Percentiles rank a stretch among this genome's conserved stretches.
Evolutionary conservation across 2,888 invertebrate species (phyloP).

Genomic region (Timema podura): DNA sequence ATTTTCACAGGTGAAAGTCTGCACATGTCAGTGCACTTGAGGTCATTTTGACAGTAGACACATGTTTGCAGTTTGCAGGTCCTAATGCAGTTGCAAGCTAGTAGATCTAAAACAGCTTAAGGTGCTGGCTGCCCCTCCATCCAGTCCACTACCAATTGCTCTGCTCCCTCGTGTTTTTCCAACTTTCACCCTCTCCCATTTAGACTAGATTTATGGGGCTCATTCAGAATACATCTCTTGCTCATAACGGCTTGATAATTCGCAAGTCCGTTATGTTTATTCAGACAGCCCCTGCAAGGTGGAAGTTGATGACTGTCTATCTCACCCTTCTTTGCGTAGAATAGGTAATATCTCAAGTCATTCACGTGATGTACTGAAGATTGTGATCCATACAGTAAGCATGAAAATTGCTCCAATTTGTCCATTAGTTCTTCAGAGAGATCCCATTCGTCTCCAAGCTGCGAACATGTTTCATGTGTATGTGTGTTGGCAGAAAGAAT

Average conservation of each 20-base stretch:
- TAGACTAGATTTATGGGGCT: neutral
- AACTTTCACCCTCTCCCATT: neutral
- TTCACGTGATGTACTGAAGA: neutral
- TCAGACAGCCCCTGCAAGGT: slow-evolving; percentile 2
- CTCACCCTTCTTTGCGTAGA: neutral
- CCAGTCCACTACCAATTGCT: neutral
- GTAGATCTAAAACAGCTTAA: neutral
- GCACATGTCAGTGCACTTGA: neutral
- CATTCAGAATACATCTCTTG: neutral
- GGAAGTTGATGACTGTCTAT: slow-evolving; percentile 2
- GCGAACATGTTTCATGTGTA: neutral
- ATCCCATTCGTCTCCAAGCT: neutral
- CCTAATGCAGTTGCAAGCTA: slow-evolving; percentile 1
- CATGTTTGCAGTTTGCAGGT: neutral
- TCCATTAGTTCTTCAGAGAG: slow-evolving; percentile 11
- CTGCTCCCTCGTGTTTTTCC: neutral
- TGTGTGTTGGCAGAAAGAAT: neutral
- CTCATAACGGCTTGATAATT: neutral
- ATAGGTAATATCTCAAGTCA: neutral
- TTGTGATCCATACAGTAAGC: neutral
- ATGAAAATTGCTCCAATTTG: slow-evolving; percentile 3
- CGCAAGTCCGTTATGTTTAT: neutral
- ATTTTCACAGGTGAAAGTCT: neutral
- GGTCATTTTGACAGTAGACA: neutral
- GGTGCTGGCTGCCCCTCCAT: neutral